Evolutionary conservation across 2,113 vertebrate species (phyloP).

Genomic region (Bolborhynchus lineola): DNA sequence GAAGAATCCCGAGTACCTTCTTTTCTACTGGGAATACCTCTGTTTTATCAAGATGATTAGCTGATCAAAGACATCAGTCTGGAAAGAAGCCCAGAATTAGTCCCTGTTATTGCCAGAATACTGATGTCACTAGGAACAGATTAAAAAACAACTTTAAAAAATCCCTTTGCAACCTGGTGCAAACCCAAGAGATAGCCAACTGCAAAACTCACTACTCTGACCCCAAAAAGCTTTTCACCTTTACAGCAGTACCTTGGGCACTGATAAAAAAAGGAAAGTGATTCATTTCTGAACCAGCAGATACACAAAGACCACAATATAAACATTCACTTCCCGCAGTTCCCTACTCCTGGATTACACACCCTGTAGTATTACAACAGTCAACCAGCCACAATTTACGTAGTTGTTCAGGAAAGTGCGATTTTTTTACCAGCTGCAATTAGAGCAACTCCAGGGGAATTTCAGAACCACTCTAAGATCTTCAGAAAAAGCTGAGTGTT

Average conservation of each 20-base stretch:
- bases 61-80: conserved; percentile 44
- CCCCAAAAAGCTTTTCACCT: not conserved
- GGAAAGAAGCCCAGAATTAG: conserved; percentile 27
- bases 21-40: conserved; percentile 11
- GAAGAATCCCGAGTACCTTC: not conserved
- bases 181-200: not conserved
- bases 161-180: not conserved
- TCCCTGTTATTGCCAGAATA: not conserved
- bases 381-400: not conserved
- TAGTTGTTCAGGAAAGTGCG: not conserved
- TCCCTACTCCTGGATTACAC: conserved; percentile 11
- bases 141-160: not conserved
- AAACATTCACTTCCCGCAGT: conserved; percentile 55
- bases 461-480: not conserved
- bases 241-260: not conserved
- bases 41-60: conserved; percentile 11
- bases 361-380: not conserved
- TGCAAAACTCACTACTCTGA: not conserved
- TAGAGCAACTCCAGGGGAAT: not conserved
- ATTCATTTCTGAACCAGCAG: conserved; percentile 34
- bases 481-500: not conserved
- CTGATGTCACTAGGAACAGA: conserved; percentile 3
- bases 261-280: conserved; percentile 43
- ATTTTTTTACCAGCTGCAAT: not conserved
- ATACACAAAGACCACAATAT: conserved; percentile 2